Conservation (phyloP, 2,797 vertebrate genomes). For the Gastrophryne carolinensis region DNA sequence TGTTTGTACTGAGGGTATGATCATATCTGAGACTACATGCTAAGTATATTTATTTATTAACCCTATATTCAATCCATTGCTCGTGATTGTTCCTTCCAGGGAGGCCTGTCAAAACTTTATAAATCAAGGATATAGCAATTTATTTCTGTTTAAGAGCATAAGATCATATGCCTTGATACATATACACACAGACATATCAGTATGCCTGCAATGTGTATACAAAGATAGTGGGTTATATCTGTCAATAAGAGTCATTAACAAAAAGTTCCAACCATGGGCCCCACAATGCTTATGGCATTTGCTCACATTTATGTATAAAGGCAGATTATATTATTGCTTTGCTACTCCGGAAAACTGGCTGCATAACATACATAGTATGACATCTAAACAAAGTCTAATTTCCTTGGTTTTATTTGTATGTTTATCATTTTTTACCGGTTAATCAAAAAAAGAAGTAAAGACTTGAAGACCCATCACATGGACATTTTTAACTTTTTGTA, state of each 20-base stretch:
- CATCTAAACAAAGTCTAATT: not conserved
- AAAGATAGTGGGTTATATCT: not conserved
- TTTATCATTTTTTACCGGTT: no score
- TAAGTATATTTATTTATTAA: conserved; percentile 11
- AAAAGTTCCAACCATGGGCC: not conserved
- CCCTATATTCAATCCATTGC: not conserved
- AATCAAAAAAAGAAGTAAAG: no score
- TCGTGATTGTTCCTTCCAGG: not conserved
- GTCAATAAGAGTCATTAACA: not conserved
- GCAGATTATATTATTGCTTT: not conserved
- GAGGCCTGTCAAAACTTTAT: not conserved
- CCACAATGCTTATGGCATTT: not conserved
- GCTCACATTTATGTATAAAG: not conserved
- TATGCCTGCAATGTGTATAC: not conserved
- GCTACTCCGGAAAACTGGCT: not conserved
- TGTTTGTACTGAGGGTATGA: not conserved
- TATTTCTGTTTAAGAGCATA: not conserved
- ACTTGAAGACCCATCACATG: no score
- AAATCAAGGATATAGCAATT: not conserved
- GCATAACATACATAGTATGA: not conserved
- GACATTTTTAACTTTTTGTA: no score
- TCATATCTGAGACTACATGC: not conserved
- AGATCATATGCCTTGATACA: not conserved
- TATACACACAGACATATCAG: not conserved
- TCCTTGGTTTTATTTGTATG: no score